A percentile compares a stretch with the other conserved stretches of the same genome.
These are phyloP conservation scores for Plutella xylostella DNA, from an alignment of 2,888 invertebrate genomes.

Conservation along the genomic window DNA sequence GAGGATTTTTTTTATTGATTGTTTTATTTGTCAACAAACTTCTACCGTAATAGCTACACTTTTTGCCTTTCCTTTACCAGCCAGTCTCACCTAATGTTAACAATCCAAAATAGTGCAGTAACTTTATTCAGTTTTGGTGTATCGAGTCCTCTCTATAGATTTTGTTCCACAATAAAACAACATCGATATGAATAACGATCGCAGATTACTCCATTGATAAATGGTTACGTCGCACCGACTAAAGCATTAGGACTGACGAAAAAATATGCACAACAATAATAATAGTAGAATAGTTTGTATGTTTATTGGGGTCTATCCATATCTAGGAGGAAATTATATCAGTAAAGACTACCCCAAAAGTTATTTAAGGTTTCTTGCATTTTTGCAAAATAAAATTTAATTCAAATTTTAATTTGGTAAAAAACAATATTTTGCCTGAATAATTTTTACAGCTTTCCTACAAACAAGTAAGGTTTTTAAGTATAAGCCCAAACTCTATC, in stretches of 20 bases:
- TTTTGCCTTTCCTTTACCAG: no score
- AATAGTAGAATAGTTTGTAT: background rate
- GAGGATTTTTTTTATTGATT: no score
- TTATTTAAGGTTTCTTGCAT: no score
- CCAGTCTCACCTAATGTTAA: no score
- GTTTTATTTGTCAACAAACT: no score
- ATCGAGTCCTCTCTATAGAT: conserved; percentile 38
- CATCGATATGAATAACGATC: conserved; percentile 56
- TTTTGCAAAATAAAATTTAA: background rate
- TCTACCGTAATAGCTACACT: no score
- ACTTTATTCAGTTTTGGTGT: no score
- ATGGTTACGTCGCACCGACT: conserved; percentile 45
- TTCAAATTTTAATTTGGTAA: background rate
- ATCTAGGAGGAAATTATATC: no score
- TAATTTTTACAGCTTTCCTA: no score
- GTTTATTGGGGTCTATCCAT: background rate
- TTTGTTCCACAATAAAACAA: conserved; percentile 34
- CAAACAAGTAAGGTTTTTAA: background rate
- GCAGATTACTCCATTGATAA: conserved; percentile 63
- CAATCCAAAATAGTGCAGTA: no score
- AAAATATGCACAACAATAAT: conserved; percentile 23
- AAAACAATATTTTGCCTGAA: background rate
- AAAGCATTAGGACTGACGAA: conserved; percentile 41
- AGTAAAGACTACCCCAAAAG: no score
- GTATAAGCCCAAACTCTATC: background rate